Percentiles rank a stretch among this genome's conserved stretches.
Conservation (phyloP, 2,113 vertebrate genomes). For the Nannospalax galili region DNA sequence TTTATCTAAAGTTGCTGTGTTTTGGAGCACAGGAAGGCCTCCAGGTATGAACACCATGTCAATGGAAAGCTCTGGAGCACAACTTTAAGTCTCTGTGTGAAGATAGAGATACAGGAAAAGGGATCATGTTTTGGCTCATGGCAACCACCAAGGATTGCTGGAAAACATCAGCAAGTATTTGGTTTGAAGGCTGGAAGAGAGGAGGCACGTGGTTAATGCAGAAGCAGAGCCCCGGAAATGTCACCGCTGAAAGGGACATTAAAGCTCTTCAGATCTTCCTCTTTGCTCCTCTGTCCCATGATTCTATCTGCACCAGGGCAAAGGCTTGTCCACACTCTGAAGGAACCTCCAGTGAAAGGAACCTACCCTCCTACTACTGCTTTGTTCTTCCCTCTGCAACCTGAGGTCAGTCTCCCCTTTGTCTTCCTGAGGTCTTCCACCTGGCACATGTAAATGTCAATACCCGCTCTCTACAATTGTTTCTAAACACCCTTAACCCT, state of each 20-base stretch:
- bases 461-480: not conserved
- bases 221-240: not conserved
- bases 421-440: constrained; percentile 16
- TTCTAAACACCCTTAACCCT: not conserved
- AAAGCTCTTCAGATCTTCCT: not conserved
- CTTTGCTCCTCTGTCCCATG: not conserved
- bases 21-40: not conserved
- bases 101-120: not conserved
- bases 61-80: not conserved
- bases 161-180: not conserved
- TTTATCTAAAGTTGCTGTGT: not conserved
- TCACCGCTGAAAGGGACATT: not conserved
- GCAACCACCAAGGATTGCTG: not conserved
- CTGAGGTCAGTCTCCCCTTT: not conserved
- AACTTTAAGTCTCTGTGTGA: not conserved
- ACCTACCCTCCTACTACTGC: not conserved
- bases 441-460: not conserved
- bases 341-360: not conserved
- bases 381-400: not conserved
- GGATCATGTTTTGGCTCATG: not conserved
- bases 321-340: fast-evolving
- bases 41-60: too few relatives aligned
- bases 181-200: constrained; percentile 9
- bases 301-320: not conserved
- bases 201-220: not conserved